A percentile compares a stretch with the other conserved stretches of the same genome.
Evolutionary conservation across 1,140 invertebrate genomes (phyloP).

Genomic region (Zophobas atratus): DNA sequence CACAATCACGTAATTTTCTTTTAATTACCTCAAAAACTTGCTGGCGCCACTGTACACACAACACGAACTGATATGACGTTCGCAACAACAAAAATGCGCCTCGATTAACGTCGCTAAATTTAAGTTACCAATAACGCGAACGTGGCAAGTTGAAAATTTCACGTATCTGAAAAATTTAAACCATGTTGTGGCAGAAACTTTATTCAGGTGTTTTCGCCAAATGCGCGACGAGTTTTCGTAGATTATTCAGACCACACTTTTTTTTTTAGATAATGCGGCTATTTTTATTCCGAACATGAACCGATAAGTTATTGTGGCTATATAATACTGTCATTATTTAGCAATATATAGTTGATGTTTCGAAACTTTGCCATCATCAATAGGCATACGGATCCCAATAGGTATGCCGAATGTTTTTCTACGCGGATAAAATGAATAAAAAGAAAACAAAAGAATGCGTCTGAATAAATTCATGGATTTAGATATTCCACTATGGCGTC

Average conservation of each 20-base stretch:
- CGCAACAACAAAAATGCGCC: too few species aligned
- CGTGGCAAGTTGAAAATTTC: slow-evolving; percentile 12
- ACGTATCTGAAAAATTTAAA: not conserved
- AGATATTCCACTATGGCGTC: slow-evolving; percentile 30
- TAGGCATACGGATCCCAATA: slow-evolving; percentile 40
- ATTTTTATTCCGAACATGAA: too few species aligned
- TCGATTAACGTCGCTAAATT: too few species aligned
- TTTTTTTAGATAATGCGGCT: slow-evolving; percentile 19
- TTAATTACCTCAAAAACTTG: too few species aligned
- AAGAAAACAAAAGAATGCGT: slow-evolving; percentile 31
- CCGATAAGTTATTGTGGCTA: slow-evolving; percentile 27
- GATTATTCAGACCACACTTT: not conserved
- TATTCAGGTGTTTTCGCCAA: slow-evolving; percentile 2
- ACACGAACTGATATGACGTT: too few species aligned
- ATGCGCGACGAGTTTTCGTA: slow-evolving; percentile 7
- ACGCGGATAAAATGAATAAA: slow-evolving; percentile 43
- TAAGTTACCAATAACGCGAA: not conserved
- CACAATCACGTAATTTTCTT: too few species aligned
- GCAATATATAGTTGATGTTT: slow-evolving; percentile 26
- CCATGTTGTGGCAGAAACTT: not conserved
- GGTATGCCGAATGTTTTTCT: slow-evolving; percentile 39
- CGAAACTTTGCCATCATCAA: slow-evolving; percentile 14
- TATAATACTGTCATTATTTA: slow-evolving; percentile 43
- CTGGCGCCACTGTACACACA: too few species aligned
- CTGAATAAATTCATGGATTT: slow-evolving; percentile 44